Evolutionary conservation across 1,140 invertebrate species (phyloP).

Genomic region (Elysia chlorotica): DNA sequence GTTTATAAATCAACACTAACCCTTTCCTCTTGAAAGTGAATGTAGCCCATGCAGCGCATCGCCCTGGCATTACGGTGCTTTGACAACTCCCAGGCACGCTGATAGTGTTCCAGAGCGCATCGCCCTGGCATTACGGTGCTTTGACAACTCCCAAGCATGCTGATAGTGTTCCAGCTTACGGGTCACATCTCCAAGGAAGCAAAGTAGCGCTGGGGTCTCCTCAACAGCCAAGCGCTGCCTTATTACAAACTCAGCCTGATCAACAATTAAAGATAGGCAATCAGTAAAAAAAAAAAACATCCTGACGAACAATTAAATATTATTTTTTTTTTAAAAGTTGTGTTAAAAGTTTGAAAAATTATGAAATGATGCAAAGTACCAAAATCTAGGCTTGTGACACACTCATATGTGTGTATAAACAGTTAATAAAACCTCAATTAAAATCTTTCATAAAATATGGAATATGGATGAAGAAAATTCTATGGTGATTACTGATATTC

Average conservation of each 20-base stretch:
- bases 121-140: constrained; percentile 57
- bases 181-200: constrained; percentile 84
- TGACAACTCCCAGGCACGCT: constrained; percentile 90
- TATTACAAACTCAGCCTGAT: constrained; percentile 88
- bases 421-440: too few species aligned
- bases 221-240: constrained; percentile 78
- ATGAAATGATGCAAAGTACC: too few species aligned
- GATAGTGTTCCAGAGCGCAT: constrained; percentile 80
- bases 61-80: constrained; percentile 60
- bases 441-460: too few species aligned
- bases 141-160: constrained; percentile 89
- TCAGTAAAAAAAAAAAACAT: too few species aligned
- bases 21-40: constrained; percentile 47
- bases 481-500: too few species aligned
- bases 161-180: constrained; percentile 75
- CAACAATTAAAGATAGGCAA: too few species aligned
- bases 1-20: constrained; percentile 34
- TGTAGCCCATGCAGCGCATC: constrained; percentile 51
- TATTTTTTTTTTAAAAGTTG: too few species aligned
- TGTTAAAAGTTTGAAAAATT: too few species aligned
- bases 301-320: neutral
- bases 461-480: too few species aligned
- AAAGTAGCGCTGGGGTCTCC: constrained; percentile 85
- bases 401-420: too few species aligned
- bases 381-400: too few species aligned